Evolutionary conservation across 2,888 invertebrate genomes (phyloP), one percentile per base, ranked within the genome.

Genomic region (Strigamia transsilvanica): DNA sequence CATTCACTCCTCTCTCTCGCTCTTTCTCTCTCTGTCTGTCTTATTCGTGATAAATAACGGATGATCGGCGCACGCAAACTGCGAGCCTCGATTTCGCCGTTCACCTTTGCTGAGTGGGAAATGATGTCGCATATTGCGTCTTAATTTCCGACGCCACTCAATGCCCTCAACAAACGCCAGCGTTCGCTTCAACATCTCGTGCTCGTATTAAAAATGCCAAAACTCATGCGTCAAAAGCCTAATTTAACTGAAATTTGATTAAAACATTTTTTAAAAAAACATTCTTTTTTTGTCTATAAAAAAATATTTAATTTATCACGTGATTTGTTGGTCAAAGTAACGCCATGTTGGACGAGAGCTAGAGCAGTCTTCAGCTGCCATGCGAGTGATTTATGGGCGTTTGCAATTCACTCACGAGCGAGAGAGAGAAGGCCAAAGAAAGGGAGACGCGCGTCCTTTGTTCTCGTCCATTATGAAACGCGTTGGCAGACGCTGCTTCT

Each of bases 91-190:
- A 46, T 46, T 46, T 46, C 51, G 51, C 51, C 51, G 51, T n/a
- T 51, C 51, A 51, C 51, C 51, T 51, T 51, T 51, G 51, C 51
- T 51, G 51, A 51, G 51, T 51, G 51, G 51, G 51, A 51, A 51
- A 51, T 51, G 51, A 51, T 51, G 51, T 51, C 51, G 51, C 51
- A 51, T 51, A 51, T 51, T 51, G 51, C 51, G 51, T 51, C 51
- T 51, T 51, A 51, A 51, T 51, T 51, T 51, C 51, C 51, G 51
- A 51, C 51, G 51, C 51, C 51, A 51, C 51, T 51, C 51, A 51
- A 51, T 51, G 51, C 51, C 51, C 51, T n/a, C n/a, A 51, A 51
- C 51, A 4, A 51, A 51, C 51, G 51, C 51, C 51, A n/a, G 2
- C 46, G 34, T 15, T 13, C 46, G 12, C n/a, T 51, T 51, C 51